Evolutionary conservation across 23 tunicate species (phyloP), one percentile per base, ranked within the genome.

Genomic region (Botrylloides violaceus): DNA sequence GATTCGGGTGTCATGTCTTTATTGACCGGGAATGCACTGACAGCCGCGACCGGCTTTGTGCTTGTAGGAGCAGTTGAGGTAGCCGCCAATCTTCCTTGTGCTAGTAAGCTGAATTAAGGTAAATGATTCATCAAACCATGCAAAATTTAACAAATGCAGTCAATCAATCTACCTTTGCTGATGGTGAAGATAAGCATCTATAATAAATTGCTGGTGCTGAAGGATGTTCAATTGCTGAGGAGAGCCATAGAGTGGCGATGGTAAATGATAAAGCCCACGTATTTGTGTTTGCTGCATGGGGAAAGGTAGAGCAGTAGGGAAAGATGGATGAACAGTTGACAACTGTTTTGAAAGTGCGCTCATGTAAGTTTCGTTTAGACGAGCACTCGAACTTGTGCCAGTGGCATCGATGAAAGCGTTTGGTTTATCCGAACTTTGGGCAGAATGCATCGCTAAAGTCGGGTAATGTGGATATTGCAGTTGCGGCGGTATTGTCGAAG

Each of bases 31-130:
- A 68, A 55, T 6, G 74, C 74, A 43, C 49, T 30, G 7, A 68
- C 74, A 19, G 74, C 58, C 26, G 74, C 74, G 57, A 68, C 57
- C 0, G 74, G 74, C 29, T 68, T 68, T 21, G 62, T n/a, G 19
- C 49, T 22, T n/a, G 74, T 36, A 0, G 29, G 7, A 15, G 29
- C 58, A 37, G 61, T 0, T 5, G 58, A 20, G 26, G 47, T 56
- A 2, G 71, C 21, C 29, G 47, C 53, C 53, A 43, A 15, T 43
- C 53, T 43, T 43, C 53, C 53, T 43, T 43, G 53, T 15, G 53
- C 53, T 15, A 43, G 15, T 43, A 43, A 43, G 53, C 53, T 43
- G 9, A 43, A 43, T 15, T 7, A n/a, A n/a, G n/a, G n/a, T n/a
- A n/a, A n/a, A n/a, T n/a, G n/a, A n/a, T n/a, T 19, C 56, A 48